These are phyloP conservation scores for Beris morrisii DNA, from an alignment of 2,888 invertebrate genomes.

Conservation along the genomic window DNA sequence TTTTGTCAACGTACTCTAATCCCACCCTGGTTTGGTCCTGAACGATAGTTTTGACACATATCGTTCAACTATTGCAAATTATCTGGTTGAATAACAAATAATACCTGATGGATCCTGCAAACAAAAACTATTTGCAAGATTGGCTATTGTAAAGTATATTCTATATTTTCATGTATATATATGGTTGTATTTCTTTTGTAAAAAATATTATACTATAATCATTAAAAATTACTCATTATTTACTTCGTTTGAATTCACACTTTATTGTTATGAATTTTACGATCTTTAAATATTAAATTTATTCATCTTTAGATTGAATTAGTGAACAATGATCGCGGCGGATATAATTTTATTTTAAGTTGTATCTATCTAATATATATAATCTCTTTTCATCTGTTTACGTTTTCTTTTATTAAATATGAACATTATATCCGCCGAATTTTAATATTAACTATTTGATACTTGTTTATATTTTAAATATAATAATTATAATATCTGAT, in stretches of 20 bases:
- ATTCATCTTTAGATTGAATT: slow-evolving; percentile 28
- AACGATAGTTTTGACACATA: slow-evolving; percentile 21
- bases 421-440: slow-evolving; percentile 23
- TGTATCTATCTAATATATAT: slow-evolving; percentile 29
- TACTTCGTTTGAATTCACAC: slow-evolving; percentile 17
- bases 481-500: slow-evolving; percentile 53
- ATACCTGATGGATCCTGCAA: slow-evolving; percentile 40
- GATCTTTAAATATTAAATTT: slow-evolving; percentile 12
- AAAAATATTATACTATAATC: slow-evolving; percentile 39
- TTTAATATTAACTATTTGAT: slow-evolving; percentile 34
- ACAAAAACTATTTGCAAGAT: slow-evolving; percentile 42
- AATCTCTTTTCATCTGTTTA: slow-evolving; percentile 18
- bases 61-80: slow-evolving; percentile 48
- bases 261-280: slow-evolving; percentile 8
- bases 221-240: slow-evolving; percentile 31
- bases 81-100: slow-evolving; percentile 44
- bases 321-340: slow-evolving; percentile 38
- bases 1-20: slow-evolving; percentile 33
- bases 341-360: slow-evolving; percentile 28
- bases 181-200: slow-evolving; percentile 37
- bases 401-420: slow-evolving; percentile 12
- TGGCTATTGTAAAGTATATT: slow-evolving; percentile 48
- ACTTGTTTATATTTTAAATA: slow-evolving; percentile 38
- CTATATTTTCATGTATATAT: slow-evolving; percentile 38
- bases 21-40: slow-evolving; percentile 36